Base-by-base conservation (phyloP, 2,888 invertebrate genomes). In the Biston betularia region DNA sequence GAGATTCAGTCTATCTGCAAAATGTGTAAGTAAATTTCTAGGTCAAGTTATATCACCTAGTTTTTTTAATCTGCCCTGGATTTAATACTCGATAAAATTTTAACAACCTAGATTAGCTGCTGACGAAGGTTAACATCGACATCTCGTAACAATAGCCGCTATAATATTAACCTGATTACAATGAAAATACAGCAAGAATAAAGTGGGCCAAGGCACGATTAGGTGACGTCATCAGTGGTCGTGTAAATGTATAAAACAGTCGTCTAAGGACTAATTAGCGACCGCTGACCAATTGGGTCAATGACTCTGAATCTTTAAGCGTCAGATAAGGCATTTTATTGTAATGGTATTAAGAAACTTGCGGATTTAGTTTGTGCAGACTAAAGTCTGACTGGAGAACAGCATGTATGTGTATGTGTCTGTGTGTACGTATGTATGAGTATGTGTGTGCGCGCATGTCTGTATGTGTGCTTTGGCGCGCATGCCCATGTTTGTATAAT, bases 131-230 rank as follows among this genome's bases (percentile, higher is more conserved):
- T 63, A 71, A 63, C 55, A 54, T 57, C 49, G 60, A 53, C 50
- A 59, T 69, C 60, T 67, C 61, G 52, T 58, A 50, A 65, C 67
- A 70, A 70, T 59, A 65, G 55, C 61, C 54, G 57, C 46, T 56
- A 66, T 42, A 63, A 60, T 56, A 65, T 78, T 80, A 82, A 79
- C 80, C 82, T 79, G 71, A 77, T 82, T 84, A 60, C 77, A 72
- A 78, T 75, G 72, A 79, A 82, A 80, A 77, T 77, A 77, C 71
- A 74, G 70, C 68, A 70, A 73, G 76, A 70, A 69, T 38, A 76
- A 89, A 82, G 75, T 85, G 77, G 89, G 89, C 83, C 90, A 90
- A 88, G 89, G 89, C 79, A 74, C 76, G 77, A 80, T 81, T 81
- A 80, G 73, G 69, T 86, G 86, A 86, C 88, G 88, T 84, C 75